Evolutionary conservation across 2,888 invertebrate genomes (phyloP).

Genomic region (Orthosia gracilis): DNA sequence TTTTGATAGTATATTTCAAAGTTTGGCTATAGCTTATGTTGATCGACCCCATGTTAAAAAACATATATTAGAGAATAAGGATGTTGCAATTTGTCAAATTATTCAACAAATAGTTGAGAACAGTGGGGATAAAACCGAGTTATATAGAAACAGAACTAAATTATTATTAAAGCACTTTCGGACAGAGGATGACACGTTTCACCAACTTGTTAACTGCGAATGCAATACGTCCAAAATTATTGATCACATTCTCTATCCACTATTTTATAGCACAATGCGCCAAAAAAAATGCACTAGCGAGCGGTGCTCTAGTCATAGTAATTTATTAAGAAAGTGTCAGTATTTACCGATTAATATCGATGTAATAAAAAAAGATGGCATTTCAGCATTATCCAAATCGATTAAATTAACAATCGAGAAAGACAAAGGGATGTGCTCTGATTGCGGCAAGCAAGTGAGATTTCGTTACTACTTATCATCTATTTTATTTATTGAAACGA

Average conservation of each 20-base stretch:
- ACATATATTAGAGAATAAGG: slow-evolving; percentile 15
- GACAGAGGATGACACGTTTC: slow-evolving; percentile 11
- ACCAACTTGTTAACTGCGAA: slow-evolving; percentile 14
- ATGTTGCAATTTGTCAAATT: slow-evolving; percentile 14
- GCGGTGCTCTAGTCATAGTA: slow-evolving; percentile 12
- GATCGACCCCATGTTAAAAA: slow-evolving; percentile 18
- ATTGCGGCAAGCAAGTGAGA: slow-evolving; percentile 17
- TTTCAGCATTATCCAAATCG: slow-evolving; percentile 17
- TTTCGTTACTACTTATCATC: slow-evolving; percentile 11
- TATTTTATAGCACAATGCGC: slow-evolving; percentile 14
- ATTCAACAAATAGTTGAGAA: slow-evolving; percentile 20
- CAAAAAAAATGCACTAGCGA: slow-evolving; percentile 10
- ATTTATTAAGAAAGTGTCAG: slow-evolving; percentile 12
- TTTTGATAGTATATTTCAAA: slow-evolving; percentile 18
- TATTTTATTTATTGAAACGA: slow-evolving; percentile 6
- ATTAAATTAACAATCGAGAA: slow-evolving; percentile 12
- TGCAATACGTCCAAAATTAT: slow-evolving; percentile 15
- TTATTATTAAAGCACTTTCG: slow-evolving; percentile 18
- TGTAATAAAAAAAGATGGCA: slow-evolving; percentile 15
- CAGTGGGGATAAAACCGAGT: slow-evolving; percentile 15
- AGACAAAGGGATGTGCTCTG: slow-evolving; percentile 18
- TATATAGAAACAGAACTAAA: slow-evolving; percentile 19
- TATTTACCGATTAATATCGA: slow-evolving; percentile 15
- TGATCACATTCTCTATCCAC: slow-evolving; percentile 10
- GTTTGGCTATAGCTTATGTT: slow-evolving; percentile 15